Evolutionary conservation across 2,797 vertebrate species (phyloP), one percentile per base, ranked within the genome.

Genomic region (Crotalus adamanteus): DNA sequence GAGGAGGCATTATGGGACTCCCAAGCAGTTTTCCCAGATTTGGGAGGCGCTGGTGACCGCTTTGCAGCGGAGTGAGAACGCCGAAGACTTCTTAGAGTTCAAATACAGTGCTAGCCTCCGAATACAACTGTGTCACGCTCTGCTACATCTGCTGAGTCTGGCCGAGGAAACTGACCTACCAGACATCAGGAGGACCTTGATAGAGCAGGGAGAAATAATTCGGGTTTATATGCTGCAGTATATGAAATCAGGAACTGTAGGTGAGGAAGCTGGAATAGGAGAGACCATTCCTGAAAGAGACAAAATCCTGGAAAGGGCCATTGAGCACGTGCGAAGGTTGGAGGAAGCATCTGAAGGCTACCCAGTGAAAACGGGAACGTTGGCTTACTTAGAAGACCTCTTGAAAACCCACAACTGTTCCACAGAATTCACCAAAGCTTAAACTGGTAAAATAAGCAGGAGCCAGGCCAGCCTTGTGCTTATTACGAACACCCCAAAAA

Each of bases 51-150:
- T 99, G 95, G 97, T 98, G 53, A 97, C 95, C 1, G 99, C 99
- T 3, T 96, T 99, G 12, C 98, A 98, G 94, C 98, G 98, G 95
- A 99, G 99, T 0, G 98, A 99, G 92, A 99, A 99, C 92, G 98
- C 98, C 0, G 97, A 98, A 13, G 98, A 99, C 97, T 99, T 99
- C 91, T 92, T 99, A 86, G 99, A 99, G 92, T 99, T 99, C 97
- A 98, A 98, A 92, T 99, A 99, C 97, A 99, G 98, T 3, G 98
- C 98, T 94, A 99, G 98, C 96, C 97, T 99, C 31, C 97, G 98
- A 90, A 97, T 98, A 0, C 98, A 99, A 28, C 98, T 99, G 91
- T 99, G 99, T 86, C 97, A 96, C 60, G 98, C 99, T 0, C 98
- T 99, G 65, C 94, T 99, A 14, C 99, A 99, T 92, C 94, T 99